A percentile compares a stretch with the other conserved stretches of the same genome.
Evolutionary conservation across 2,113 vertebrate species (phyloP).

Genomic region (Benitochromis conjunctus): DNA sequence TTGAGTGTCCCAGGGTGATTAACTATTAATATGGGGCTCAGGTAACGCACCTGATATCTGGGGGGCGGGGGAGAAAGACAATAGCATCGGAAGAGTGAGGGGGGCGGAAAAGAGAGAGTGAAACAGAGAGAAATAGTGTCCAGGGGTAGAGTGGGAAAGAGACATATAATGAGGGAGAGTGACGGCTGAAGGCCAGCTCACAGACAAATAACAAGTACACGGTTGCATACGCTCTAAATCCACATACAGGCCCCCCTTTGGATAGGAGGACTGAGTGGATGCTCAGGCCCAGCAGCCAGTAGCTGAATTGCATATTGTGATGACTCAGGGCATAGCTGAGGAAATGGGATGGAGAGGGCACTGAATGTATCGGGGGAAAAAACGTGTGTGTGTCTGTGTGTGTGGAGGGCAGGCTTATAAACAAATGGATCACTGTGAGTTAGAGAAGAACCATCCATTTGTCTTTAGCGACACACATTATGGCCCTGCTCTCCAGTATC

Average conservation of each 20-base stretch:
- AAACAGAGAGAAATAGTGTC: neutral
- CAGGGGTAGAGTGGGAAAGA: neutral
- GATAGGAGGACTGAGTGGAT: neutral
- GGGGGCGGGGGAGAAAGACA: constrained; percentile 9
- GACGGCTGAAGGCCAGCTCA: neutral
- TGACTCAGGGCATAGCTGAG: constrained; percentile 52
- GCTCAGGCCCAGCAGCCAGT: neutral
- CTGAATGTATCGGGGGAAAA: neutral
- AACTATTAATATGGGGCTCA: constrained; percentile 72
- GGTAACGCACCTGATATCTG: constrained; percentile 69
- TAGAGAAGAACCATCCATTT: constrained; percentile 54
- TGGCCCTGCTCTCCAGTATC: neutral
- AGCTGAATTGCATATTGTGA: constrained; percentile 7
- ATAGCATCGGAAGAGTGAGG: neutral
- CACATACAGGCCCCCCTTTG: neutral
- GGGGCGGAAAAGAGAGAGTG: constrained; percentile 27
- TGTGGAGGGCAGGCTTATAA: neutral
- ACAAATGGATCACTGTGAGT: constrained; percentile 59
- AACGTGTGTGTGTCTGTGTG: neutral
- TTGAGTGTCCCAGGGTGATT: constrained; percentile 70
- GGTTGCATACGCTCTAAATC: neutral
- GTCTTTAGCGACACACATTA: constrained; percentile 31
- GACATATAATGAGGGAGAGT: neutral
- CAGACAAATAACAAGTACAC: neutral
- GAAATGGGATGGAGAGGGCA: constrained; percentile 13